Conservation (phyloP, 2,888 invertebrate species). For the Scaptomyza parva region DNA sequence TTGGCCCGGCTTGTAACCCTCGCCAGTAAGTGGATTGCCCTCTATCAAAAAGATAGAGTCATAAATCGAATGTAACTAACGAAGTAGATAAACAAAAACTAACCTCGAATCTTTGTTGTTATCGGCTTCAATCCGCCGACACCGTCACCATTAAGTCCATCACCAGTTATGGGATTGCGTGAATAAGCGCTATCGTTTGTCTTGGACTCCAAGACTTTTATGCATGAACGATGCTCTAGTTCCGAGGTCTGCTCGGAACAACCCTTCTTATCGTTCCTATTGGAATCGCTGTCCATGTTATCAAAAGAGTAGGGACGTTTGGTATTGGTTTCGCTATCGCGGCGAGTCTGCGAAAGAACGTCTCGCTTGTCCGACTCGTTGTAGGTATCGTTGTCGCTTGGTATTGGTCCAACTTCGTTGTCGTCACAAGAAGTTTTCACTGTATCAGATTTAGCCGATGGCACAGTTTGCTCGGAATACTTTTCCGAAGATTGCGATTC, state of each 20-base stretch:
- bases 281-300: constrained; percentile 15
- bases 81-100: not conserved
- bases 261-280: constrained; percentile 14
- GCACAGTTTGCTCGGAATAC: not conserved
- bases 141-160: constrained; percentile 54
- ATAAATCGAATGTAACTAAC: not conserved
- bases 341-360: constrained; percentile 44
- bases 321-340: constrained; percentile 50
- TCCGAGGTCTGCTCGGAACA: constrained; percentile 27
- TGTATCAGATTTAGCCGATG: not conserved
- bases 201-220: constrained; percentile 15
- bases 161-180: constrained; percentile 62
- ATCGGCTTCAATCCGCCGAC: constrained; percentile 47
- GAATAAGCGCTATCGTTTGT: constrained; percentile 7
- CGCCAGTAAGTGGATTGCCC: constrained; percentile 24
- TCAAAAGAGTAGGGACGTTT: constrained; percentile 55
- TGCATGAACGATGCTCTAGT: constrained; percentile 18
- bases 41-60: not conserved
- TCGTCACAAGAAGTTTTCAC: constrained; percentile 36
- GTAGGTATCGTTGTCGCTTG: constrained; percentile 27
- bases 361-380: constrained; percentile 50
- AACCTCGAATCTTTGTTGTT: constrained; percentile 53
- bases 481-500: not conserved
- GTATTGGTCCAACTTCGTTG: constrained; percentile 16
- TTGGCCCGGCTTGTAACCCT: constrained; percentile 18